Evolutionary conservation across 2,888 invertebrate genomes (phyloP), one percentile per base, ranked within the genome.

Genomic region (Galerucella nymphaeae): DNA sequence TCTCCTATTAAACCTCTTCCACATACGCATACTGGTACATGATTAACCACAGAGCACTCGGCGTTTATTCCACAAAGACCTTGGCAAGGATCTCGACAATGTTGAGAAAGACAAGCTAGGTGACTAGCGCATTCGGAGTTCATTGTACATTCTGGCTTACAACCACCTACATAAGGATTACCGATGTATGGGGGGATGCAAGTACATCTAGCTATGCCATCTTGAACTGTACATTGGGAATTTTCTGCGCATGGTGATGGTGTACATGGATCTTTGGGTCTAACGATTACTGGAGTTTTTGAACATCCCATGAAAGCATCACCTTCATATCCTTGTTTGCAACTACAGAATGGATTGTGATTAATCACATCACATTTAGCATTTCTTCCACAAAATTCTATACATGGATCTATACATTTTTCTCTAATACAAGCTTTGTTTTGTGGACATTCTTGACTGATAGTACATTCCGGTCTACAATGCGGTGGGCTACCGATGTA

Each of bases 181-280:
- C 96, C 96, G 75, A 94, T 91, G 82, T 95, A 95, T 4, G 95
- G 95, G 72, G 95, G 94, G 82, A 96, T 94, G 82, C 96, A 96
- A n/a, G 90, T 89, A 84, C 96, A 96, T 78, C 92, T 90, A 0
- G 93, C 91, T 41, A 89, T 87, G 18, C 92, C 92, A 80, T 93
- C 92, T 2, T 90, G 87, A 41, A 91, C 90, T 0, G 90, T 89
- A 83, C 96, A 96, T 72, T 93, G 89, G 0, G 96, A 92, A 82
- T 96, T 96, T 82, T 93, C 93, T 18, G 94, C 96, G 84, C 96
- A 96, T 0, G 95, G 95, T 58, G 93, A 92, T 57, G 94, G 93
- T 79, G 87, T 90, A 83, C 96, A 96, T 0, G 93, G 94, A 81
- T 93, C 90, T 55, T 76, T 77, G 4, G 83, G 81, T 71, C 75